Evolutionary conservation across 1,140 invertebrate genomes (phyloP), one percentile per base, ranked within the genome.

Genomic region (Cheumatopsyche charites): DNA sequence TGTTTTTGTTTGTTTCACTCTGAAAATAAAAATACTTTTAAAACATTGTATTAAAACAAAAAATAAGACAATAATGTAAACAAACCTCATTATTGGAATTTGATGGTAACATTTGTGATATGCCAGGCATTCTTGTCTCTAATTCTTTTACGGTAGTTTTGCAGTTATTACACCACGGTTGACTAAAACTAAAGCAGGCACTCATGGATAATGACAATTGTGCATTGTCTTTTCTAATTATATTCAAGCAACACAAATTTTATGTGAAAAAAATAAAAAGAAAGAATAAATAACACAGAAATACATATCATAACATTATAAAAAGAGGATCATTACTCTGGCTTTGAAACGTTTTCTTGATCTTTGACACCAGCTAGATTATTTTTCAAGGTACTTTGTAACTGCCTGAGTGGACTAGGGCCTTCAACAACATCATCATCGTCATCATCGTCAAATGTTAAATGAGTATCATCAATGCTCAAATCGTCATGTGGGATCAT

Each of bases 71-170:
- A 52, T 25, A 63, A 4, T 41, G 42, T 11, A 4, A 36, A 9
- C 9, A 11, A 45, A 68, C 66, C 25, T 68, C 66, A 36, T 55
- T 62, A 49, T 76, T 73, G 67, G 75, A 76, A 68, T 71, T 73
- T 11, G 75, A 73, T 19, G 78, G 77, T 21, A 77, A 67, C 67
- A 78, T 77, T 49, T 73, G 77, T 11, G 78, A 77, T 42, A 78
- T 77, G 19, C 76, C 78, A 21, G 77, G 79, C 78, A 78, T 78
- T n/a, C 75, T 77, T 41, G 74, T 45, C 58, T 78, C 78, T 25
- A 79, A 69, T 43, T 77, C 76, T n/a, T 72, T 67, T 26, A 78
- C 77, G 41, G 73, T 76, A 15, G 25, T 58, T 71, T 78, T 77
- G 75, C 78, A 80, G 17, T 62, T 47, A 47, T 74, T 75, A 52